These are phyloP conservation scores for Nomia melanderi DNA, from an alignment of 1,140 invertebrate genomes.

Conservation along the genomic window DNA sequence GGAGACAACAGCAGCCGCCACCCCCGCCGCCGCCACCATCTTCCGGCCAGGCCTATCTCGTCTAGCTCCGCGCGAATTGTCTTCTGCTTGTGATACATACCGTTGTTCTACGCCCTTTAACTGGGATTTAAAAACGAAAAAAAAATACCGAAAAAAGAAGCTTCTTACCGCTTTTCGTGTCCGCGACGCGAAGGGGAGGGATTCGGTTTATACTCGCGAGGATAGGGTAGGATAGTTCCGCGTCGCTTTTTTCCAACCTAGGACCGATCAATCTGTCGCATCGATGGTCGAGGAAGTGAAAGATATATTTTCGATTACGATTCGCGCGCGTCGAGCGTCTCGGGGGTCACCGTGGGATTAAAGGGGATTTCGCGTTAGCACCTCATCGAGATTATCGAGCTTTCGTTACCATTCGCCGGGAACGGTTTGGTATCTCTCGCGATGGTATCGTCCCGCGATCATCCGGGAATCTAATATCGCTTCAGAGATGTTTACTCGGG, in stretches of 20 bases:
- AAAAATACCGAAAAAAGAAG: not conserved
- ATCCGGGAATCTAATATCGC: slow-evolving; percentile 1
- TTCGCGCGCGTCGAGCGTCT: slow-evolving; percentile 28
- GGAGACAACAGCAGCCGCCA: slow-evolving; percentile 76
- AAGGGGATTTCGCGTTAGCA: not conserved
- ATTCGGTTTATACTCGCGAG: not conserved
- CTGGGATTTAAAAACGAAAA: not conserved
- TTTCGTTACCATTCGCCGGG: not conserved
- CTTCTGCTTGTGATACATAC: slow-evolving; percentile 31
- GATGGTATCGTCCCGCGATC: slow-evolving; percentile 22
- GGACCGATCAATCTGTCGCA: no score
- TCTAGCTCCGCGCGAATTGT: slow-evolving; percentile 74
- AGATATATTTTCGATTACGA: slow-evolving; percentile 41
- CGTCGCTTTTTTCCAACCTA: not conserved
- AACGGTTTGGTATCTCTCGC: not conserved
- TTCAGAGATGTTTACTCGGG: slow-evolving; percentile 24
- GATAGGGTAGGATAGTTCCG: not conserved
- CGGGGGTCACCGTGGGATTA: not conserved
- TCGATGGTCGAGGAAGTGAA: slow-evolving; percentile 17
- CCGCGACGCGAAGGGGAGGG: slow-evolving; percentile 5
- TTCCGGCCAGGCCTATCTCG: slow-evolving; percentile 83
- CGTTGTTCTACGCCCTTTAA: no score
- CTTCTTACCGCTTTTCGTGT: slow-evolving; percentile 25
- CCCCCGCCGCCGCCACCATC: slow-evolving; percentile 73
- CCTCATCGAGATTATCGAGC: slow-evolving; percentile 13